These are phyloP conservation scores for Limnothrissa miodon DNA, from an alignment of 2,113 vertebrate genomes.

Conservation along the genomic window DNA sequence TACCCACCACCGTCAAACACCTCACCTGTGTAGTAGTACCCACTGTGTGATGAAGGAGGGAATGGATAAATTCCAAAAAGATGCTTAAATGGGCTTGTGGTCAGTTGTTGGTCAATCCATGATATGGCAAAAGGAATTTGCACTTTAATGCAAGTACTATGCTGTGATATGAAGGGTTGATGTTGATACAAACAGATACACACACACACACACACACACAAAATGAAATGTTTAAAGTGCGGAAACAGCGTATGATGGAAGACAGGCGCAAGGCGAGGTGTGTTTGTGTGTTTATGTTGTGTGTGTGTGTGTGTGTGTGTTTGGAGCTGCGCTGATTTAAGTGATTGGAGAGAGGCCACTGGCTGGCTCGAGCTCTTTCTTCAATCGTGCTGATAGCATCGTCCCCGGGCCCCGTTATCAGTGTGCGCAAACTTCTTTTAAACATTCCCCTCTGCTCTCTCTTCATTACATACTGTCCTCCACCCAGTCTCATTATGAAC, in stretches of 20 bases:
- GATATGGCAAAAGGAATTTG: neutral
- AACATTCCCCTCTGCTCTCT: slow-evolving; percentile 88
- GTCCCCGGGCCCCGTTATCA: slow-evolving; percentile 85
- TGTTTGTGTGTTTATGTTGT: too few species aligned
- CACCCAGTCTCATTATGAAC: slow-evolving; percentile 78
- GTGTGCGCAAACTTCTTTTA: slow-evolving; percentile 96
- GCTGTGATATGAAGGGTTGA: neutral
- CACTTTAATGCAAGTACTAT: neutral
- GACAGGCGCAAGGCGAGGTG: slow-evolving; percentile 78
- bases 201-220: slow-evolving; percentile 42
- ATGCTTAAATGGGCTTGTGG: neutral
- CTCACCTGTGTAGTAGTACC: too few species aligned
- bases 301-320: too few species aligned
- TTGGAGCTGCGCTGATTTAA: slow-evolving; percentile 91
- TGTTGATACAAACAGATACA: slow-evolving; percentile 26
- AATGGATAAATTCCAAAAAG: too few species aligned
- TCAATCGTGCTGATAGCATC: slow-evolving; percentile 94
- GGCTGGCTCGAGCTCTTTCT: slow-evolving; percentile 88
- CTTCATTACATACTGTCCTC: slow-evolving; percentile 85
- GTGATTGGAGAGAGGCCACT: slow-evolving; percentile 86
- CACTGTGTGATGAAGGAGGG: too few species aligned
- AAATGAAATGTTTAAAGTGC: slow-evolving; percentile 87
- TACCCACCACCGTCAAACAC: too few species aligned
- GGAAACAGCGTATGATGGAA: slow-evolving; percentile 88
- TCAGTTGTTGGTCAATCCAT: neutral